phyloP scores from a whole-genome alignment of 2,113 vertebrate species.

The Labeo rohita region DNA sequence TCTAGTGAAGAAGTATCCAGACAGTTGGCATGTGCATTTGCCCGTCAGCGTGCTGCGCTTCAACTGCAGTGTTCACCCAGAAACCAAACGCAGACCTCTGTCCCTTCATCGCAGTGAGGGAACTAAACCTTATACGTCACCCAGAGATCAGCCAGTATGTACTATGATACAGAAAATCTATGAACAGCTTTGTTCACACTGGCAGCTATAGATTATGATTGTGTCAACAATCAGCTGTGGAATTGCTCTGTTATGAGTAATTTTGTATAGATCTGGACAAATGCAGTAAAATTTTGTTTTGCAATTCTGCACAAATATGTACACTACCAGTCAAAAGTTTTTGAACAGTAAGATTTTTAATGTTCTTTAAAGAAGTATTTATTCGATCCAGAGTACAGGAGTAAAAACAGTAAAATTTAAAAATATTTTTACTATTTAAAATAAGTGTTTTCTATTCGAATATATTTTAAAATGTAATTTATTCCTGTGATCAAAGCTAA shows the following conservation, averaged over 20 bases:
- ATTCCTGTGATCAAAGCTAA: no score
- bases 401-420: no score
- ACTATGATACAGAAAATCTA: neutral
- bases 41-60: constrained; percentile 70
- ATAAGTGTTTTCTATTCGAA: no score
- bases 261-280: neutral
- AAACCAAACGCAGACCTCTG: constrained; percentile 68
- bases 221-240: neutral
- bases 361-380: neutral
- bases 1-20: constrained; percentile 62
- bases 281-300: neutral
- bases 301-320: neutral
- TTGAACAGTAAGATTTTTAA: neutral
- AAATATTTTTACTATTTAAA: no score
- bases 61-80: constrained; percentile 69
- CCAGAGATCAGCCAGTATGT: constrained; percentile 64
- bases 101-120: constrained; percentile 63
- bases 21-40: constrained; percentile 72
- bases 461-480: no score
- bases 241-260: neutral
- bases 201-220: neutral
- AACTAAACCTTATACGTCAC: constrained; percentile 49
- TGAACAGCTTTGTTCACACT: neutral
- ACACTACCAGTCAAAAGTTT: neutral
- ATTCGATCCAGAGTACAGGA: no score